Percentiles rank a stretch among this genome's conserved stretches.
These are phyloP conservation scores for Pandion haliaetus DNA, from an alignment of 2,113 vertebrate genomes.

Conservation along the genomic window DNA sequence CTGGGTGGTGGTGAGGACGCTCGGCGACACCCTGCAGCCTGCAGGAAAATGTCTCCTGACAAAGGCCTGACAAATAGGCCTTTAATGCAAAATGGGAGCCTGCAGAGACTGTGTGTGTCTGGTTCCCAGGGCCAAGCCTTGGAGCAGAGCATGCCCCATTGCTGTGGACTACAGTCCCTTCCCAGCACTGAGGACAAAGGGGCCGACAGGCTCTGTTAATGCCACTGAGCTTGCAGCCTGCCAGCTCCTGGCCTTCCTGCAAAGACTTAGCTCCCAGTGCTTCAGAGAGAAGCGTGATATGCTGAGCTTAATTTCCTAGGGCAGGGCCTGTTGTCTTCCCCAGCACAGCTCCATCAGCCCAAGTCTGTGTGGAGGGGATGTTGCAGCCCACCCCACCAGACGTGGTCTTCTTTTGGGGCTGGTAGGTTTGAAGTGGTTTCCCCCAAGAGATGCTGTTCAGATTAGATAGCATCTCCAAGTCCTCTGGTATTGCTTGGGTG, in stretches of 20 bases:
- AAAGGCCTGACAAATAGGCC: background rate
- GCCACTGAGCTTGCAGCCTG: background rate
- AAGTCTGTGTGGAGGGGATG: rapidly evolving
- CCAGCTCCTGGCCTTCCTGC: background rate
- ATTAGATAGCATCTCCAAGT: background rate
- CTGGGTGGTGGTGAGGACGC: background rate
- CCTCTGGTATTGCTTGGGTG: background rate
- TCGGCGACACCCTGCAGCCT: background rate
- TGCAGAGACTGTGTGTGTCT: background rate
- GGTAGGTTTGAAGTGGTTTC: background rate
- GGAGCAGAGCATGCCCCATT: background rate
- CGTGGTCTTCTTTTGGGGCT: background rate
- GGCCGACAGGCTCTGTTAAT: background rate
- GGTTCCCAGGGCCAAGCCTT: background rate
- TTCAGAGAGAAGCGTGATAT: background rate
- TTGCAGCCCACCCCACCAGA: background rate
- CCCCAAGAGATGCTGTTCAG: background rate
- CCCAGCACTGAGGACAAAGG: background rate
- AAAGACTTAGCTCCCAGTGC: background rate
- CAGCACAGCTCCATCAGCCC: background rate
- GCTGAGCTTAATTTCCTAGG: background rate
- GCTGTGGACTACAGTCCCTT: background rate
- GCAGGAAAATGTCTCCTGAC: background rate
- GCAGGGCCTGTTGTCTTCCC: background rate
- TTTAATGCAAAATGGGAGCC: background rate